Conservation (phyloP, 2,888 invertebrate genomes). For the Celastrina argiolus region DNA sequence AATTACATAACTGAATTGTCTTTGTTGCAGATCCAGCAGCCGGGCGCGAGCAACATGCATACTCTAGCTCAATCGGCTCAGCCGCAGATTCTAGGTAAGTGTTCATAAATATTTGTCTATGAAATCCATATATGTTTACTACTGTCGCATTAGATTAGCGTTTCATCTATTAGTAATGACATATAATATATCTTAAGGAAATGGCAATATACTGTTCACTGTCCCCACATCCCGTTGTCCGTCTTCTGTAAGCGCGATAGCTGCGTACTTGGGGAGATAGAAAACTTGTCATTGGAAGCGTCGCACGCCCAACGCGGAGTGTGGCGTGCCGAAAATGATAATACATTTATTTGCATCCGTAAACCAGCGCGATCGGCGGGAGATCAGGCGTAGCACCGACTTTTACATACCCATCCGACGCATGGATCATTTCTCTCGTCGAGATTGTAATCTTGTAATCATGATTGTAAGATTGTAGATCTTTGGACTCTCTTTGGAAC, state of each 20-base stretch:
- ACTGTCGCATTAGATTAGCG: too few species aligned
- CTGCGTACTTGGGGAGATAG: constrained; percentile 61
- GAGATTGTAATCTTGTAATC: too few species aligned
- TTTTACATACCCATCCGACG: too few species aligned
- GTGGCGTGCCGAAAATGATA: constrained; percentile 20
- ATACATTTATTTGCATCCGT: neutral
- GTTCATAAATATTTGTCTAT: too few species aligned
- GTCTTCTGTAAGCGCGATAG: constrained; percentile 48
- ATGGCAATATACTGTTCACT: neutral
- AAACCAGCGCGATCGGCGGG: too few species aligned
- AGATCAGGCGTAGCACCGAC: too few species aligned
- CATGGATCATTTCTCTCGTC: too few species aligned
- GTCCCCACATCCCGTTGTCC: constrained; percentile 58
- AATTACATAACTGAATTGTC: constrained; percentile 22
- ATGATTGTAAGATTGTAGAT: too few species aligned
- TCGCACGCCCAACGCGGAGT: constrained; percentile 29
- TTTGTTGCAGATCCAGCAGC: constrained; percentile 69
- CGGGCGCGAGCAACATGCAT: constrained; percentile 66
- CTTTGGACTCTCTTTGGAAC: too few species aligned
- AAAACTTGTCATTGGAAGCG: constrained; percentile 57
- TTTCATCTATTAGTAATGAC: too few species aligned
- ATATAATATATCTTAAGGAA: too few species aligned
- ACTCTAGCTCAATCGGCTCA: constrained; percentile 64
- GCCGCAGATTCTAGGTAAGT: constrained; percentile 62
- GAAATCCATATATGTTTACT: too few species aligned